These are phyloP conservation scores for Clytia hemisphaerica DNA, from an alignment of 30 jellyfish, hydroid and myxozoan genomes.

Conservation along the genomic window DNA sequence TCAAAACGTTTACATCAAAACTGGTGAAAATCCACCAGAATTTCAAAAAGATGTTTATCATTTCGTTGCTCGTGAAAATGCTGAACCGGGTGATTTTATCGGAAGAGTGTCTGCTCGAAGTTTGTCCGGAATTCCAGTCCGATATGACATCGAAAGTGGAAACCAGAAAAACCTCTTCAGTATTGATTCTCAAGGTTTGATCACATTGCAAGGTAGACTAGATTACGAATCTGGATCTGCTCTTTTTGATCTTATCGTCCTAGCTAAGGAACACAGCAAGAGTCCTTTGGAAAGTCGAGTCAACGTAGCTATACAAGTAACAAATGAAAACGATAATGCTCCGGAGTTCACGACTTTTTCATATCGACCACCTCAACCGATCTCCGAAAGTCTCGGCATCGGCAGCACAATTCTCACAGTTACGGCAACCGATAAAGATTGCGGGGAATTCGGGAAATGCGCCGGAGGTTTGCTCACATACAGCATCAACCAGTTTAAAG, in stretches of 20 bases:
- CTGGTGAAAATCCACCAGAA: slow-evolving; percentile 86
- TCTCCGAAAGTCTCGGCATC: slow-evolving; percentile 57
- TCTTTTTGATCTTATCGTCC: slow-evolving; percentile 50
- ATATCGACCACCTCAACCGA: slow-evolving; percentile 35
- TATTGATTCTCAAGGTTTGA: slow-evolving; percentile 51
- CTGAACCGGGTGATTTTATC: slow-evolving; percentile 47
- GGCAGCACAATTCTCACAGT: slow-evolving; percentile 50
- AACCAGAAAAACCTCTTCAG: slow-evolving; percentile 61
- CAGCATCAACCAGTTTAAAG: slow-evolving; percentile 48
- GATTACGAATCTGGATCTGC: slow-evolving; percentile 67
- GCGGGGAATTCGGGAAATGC: slow-evolving; percentile 69
- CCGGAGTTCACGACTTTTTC: slow-evolving; percentile 68
- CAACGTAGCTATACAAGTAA: slow-evolving; percentile 57
- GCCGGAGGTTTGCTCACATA: slow-evolving; percentile 80
- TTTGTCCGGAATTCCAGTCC: slow-evolving; percentile 81
- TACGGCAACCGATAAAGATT: slow-evolving; percentile 80
- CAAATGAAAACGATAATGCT: slow-evolving; percentile 66
- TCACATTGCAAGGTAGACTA: slow-evolving; percentile 68
- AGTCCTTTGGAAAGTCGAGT: slow-evolving; percentile 49
- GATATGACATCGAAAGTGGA: slow-evolving; percentile 63
- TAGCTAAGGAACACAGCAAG: slow-evolving; percentile 67
- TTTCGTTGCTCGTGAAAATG: slow-evolving; percentile 72
- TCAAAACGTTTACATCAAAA: slow-evolving; percentile 32
- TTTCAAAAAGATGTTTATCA: slow-evolving; percentile 55
- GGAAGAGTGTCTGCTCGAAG: slow-evolving; percentile 76